Evolutionary conservation across 2,888 invertebrate genomes (phyloP).

Genomic region (Clunio marinus): DNA sequence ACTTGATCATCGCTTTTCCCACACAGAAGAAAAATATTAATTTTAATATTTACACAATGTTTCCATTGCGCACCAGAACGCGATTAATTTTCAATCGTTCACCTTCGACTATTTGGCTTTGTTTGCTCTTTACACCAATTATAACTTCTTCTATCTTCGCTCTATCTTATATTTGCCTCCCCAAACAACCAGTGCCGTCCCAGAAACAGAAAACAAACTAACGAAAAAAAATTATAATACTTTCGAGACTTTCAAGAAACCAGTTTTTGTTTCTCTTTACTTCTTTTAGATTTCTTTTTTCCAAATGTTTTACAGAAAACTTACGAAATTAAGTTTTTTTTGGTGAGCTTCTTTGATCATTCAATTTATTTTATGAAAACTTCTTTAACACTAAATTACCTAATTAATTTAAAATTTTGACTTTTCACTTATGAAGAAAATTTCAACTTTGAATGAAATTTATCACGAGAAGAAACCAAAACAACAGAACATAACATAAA

Average conservation of each 20-base stretch:
- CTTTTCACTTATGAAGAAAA: neutral
- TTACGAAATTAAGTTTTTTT: neutral
- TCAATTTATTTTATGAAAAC: no score
- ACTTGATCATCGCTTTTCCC: neutral
- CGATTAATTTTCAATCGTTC: no score
- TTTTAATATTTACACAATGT: neutral
- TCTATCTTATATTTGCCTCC: neutral
- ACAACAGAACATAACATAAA: no score
- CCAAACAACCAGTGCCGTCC: neutral
- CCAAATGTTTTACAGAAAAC: neutral
- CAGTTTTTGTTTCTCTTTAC: neutral
- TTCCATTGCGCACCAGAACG: neutral
- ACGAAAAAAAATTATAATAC: neutral
- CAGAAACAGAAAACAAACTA: neutral
- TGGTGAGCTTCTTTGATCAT: slow-evolving; percentile 7
- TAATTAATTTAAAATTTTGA: no score
- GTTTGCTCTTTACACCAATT: slow-evolving; percentile 10
- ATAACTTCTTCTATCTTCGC: neutral
- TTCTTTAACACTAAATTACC: no score
- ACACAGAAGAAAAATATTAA: neutral
- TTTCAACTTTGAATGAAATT: no score
- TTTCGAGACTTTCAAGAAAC: neutral
- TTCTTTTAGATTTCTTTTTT: slow-evolving; percentile 12
- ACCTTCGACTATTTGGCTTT: neutral
- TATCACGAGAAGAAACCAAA: no score